A percentile compares a stretch with the other conserved stretches of the same genome.
These are phyloP conservation scores for Vanacampus margaritifer DNA, from an alignment of 2,113 vertebrate genomes.

Conservation along the genomic window DNA sequence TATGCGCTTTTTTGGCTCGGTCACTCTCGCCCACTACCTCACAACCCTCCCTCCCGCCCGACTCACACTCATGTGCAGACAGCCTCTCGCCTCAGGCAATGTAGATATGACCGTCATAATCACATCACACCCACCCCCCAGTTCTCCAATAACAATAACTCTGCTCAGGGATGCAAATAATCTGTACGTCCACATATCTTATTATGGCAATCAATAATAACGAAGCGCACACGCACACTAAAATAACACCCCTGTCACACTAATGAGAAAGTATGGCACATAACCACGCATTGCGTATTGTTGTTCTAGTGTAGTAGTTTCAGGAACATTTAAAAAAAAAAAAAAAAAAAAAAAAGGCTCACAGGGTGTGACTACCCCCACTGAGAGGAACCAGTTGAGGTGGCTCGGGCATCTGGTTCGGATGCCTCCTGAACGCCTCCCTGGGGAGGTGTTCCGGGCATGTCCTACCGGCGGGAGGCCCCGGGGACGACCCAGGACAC, in stretches of 20 bases:
- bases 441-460: no score
- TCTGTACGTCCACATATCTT: slow-evolving; percentile 71
- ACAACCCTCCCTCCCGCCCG: slow-evolving; percentile 1
- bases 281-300: slow-evolving; percentile 37
- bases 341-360: slow-evolving; percentile 42
- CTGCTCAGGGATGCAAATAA: slow-evolving; percentile 76
- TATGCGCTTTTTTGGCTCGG: slow-evolving; percentile 11
- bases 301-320: slow-evolving; percentile 1
- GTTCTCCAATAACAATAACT: slow-evolving; percentile 68
- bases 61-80: slow-evolving; percentile 46
- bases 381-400: no score
- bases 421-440: no score
- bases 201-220: slow-evolving; percentile 77
- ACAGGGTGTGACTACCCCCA: slow-evolving; percentile 46
- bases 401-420: no score
- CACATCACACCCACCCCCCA: slow-evolving; percentile 53
- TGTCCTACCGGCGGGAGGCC: no score
- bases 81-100: slow-evolving; percentile 57
- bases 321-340: neutral
- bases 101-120: slow-evolving; percentile 69
- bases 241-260: slow-evolving; percentile 60
- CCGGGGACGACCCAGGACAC: no score
- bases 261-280: slow-evolving; percentile 70
- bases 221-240: slow-evolving; percentile 29
- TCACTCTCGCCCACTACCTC: neutral